Conservation (phyloP, 2,113 vertebrate genomes). For the Nyctibius bracteatus region DNA sequence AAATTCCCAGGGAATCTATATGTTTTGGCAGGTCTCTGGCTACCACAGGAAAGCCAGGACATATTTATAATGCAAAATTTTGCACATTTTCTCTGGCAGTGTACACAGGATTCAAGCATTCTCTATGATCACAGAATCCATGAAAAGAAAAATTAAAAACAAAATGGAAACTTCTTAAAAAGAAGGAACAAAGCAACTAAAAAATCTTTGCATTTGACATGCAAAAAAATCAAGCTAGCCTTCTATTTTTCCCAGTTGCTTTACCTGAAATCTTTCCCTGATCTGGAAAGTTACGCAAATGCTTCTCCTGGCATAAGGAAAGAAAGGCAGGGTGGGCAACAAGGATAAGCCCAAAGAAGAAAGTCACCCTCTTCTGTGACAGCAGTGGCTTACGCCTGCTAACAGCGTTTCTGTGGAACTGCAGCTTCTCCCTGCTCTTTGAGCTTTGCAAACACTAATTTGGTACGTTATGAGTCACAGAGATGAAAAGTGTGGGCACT, state of each 20-base stretch:
- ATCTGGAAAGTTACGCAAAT: neutral
- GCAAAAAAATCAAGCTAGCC: neutral
- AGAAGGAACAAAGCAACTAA: neutral
- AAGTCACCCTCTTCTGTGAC: neutral
- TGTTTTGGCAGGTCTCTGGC: neutral
- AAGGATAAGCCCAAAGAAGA: neutral
- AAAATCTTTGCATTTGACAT: neutral
- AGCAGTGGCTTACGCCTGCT: constrained; percentile 4
- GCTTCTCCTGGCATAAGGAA: neutral
- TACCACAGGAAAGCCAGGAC: neutral
- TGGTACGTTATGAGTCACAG: constrained; percentile 14
- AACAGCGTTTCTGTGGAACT: constrained; percentile 14
- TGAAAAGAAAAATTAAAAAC: neutral
- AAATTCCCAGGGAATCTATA: neutral
- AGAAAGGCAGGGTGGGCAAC: neutral
- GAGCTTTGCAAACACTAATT: constrained; percentile 22
- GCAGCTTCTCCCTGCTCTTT: neutral
- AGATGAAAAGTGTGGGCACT: constrained; percentile 40
- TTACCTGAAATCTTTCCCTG: neutral
- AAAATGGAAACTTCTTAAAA: neutral
- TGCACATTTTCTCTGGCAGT: neutral
- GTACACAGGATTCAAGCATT: neutral
- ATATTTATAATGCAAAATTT: neutral
- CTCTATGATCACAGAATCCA: neutral
- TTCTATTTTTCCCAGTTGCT: neutral